Evolutionary conservation across 1,140 invertebrate genomes (phyloP).

Genomic region (Magallana angulata): DNA sequence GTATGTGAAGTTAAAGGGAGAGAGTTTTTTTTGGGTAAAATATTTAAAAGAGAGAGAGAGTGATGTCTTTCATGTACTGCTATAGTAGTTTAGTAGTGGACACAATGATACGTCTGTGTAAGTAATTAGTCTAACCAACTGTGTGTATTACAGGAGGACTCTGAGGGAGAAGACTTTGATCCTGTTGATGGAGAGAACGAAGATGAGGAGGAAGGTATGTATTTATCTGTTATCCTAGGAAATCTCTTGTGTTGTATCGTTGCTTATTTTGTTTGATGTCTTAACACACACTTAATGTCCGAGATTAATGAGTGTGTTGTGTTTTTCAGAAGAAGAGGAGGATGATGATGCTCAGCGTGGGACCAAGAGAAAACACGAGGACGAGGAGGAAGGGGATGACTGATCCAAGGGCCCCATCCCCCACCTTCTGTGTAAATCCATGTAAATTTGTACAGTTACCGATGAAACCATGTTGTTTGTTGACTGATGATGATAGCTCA

Average conservation of each 20-base stretch:
- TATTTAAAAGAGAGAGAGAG: neutral
- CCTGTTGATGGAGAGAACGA: conserved; percentile 66
- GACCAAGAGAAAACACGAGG: conserved; percentile 65
- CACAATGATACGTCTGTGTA: too few relatives aligned
- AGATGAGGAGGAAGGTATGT: conserved; percentile 54
- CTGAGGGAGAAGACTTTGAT: conserved; percentile 76
- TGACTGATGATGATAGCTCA: conserved; percentile 31
- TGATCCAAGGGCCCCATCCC: neutral
- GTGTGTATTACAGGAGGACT: conserved; percentile 69
- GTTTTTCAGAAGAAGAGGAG: neutral
- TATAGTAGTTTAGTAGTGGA: too few relatives aligned
- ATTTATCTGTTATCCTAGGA: neutral
- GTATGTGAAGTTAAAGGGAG: too few relatives aligned
- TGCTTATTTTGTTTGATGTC: neutral
- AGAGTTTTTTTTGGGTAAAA: too few relatives aligned
- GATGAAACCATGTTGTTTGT: conserved; percentile 34
- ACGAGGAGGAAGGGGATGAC: conserved; percentile 56
- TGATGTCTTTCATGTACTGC: too few relatives aligned
- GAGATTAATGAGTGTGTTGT: neutral
- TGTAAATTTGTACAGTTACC: conserved; percentile 34
- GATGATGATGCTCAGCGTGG: conserved; percentile 54
- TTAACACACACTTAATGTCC: neutral
- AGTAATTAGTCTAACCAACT: too few relatives aligned
- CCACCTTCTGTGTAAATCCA: conserved; percentile 13
- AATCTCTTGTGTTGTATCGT: neutral